These are phyloP conservation scores for Simalia tracyae DNA, from an alignment of 2,797 vertebrate species.

Conservation along the genomic window DNA sequence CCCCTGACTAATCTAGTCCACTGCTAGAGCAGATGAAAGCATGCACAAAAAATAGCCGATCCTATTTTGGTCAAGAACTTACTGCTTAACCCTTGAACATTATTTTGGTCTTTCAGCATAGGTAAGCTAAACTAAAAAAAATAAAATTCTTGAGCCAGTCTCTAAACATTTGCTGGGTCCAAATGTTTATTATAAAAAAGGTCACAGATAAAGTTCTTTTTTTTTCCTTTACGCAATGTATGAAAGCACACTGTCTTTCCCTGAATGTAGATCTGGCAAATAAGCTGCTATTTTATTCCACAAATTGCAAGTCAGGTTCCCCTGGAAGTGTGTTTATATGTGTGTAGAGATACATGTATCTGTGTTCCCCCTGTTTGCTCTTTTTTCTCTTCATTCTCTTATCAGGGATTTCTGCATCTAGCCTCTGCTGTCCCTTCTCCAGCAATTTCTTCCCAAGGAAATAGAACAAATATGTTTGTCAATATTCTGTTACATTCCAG, in stretches of 20 bases:
- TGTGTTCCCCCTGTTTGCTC: too few species aligned
- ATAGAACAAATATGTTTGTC: neutral
- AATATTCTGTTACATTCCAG: neutral
- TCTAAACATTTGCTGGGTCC: neutral
- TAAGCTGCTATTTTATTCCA: neutral
- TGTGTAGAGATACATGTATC: too few species aligned
- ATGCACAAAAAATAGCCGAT: neutral
- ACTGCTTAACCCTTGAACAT: neutral
- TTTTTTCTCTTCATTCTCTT: neutral
- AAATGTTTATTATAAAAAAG: neutral
- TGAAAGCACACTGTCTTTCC: neutral
- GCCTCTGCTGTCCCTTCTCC: neutral
- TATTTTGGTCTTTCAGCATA: neutral
- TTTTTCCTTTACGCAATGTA: neutral
- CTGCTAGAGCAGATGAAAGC: neutral
- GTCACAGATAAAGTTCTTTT: neutral
- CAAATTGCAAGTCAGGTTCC: neutral
- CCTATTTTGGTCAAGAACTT: neutral
- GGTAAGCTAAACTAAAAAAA: neutral
- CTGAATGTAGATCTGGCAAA: neutral
- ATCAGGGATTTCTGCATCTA: neutral
- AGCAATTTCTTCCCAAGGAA: neutral
- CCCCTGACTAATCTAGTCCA: neutral
- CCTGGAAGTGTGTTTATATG: too few species aligned
- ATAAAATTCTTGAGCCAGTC: neutral